phyloP scores from a whole-genome alignment of 2,797 vertebrate genomes.

The Eremophila alpestris region DNA sequence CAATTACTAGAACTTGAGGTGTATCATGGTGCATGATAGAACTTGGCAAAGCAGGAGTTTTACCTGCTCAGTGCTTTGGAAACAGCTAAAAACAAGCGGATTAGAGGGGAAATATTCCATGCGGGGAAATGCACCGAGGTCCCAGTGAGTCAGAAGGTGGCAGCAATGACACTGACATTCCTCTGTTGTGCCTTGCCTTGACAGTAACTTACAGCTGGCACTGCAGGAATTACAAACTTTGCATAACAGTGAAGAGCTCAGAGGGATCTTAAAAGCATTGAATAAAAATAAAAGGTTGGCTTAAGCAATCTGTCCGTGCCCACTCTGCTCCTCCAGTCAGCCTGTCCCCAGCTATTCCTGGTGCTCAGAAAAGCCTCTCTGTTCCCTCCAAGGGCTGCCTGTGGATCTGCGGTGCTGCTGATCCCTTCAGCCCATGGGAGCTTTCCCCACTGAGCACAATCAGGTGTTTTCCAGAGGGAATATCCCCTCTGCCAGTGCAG shows the following conservation, averaged over 20 bases:
- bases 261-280: neutral
- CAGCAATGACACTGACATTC: neutral
- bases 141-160: constrained; percentile 29
- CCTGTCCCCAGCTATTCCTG: neutral
- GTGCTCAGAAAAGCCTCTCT: neutral
- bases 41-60: neutral
- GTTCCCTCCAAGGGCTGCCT: neutral
- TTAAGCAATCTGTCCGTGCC: neutral
- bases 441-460: neutral
- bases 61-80: neutral
- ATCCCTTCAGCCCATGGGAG: neutral
- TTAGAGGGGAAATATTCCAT: neutral
- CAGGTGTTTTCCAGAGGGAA: neutral
- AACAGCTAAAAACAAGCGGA: neutral
- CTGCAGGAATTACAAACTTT: neutral
- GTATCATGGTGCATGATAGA: rapidly evolving
- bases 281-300: neutral
- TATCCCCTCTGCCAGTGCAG: neutral
- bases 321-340: neutral
- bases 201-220: neutral
- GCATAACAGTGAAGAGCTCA: neutral
- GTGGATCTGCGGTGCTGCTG: neutral
- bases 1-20: neutral
- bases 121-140: neutral
- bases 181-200: neutral